Base-by-base conservation (phyloP, 2,888 invertebrate species). In the Tholera decimalis region DNA sequence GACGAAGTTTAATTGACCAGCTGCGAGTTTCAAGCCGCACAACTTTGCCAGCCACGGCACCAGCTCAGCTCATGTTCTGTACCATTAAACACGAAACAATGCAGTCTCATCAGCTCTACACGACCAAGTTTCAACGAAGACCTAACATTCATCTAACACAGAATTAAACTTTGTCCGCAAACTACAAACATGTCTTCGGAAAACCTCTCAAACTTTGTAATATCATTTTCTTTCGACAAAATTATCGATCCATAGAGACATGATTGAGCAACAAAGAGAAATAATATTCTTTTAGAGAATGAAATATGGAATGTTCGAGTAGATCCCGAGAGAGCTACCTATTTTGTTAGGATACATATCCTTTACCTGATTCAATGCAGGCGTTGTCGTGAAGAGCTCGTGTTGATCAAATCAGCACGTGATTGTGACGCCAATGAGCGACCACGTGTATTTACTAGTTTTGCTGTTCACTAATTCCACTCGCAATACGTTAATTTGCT, bases 71-170 rank as follows among this genome's bases (percentile, higher is more conserved):
- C 81, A 79, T 83, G 82, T 85, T 55, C 77, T 81, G 74, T 71
- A 73, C 72, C 73, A 84, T 83, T 85, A 84, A 87, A 85, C 82
- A 86, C 79, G 75, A 84, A 88, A 89, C 88, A 86, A 85, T 87
- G 86, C 82, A 78, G 77, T 77, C 80, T 83, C 84, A 83, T 85
- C 83, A 80, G 66, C 55, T 7, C 35, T 15, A 35, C 35, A 41
- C 44, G 37, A 53, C n/a, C 37, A 63, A 76, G 51, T 66, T 79
- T 49, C n/a, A 13, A 50, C 54, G 37, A 67, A 73, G 59, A 57
- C 43, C 60, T 65, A 68, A 61, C 43, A 28, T 22, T 43, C 28
- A 37, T 43, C 50, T 41, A 46, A 24, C 18, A 44, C 6, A 3
- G 22, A 65, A 75, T 65, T 63, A 43, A 72, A 75, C 62, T 75